These are phyloP conservation scores for Apogon talboti DNA, from an alignment of 2,797 vertebrate species.

Conservation along the genomic window DNA sequence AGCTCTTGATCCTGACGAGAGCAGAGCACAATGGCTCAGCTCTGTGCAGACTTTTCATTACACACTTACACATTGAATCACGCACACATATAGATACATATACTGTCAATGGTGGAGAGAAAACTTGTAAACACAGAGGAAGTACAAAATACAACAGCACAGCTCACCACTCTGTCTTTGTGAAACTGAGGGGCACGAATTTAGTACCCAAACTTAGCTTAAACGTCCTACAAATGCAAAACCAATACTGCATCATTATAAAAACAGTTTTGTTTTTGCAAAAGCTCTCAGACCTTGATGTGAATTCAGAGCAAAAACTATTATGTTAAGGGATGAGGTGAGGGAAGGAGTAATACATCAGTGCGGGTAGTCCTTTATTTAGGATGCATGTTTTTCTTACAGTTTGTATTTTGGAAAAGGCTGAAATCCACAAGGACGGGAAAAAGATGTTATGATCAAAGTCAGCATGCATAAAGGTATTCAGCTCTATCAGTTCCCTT, in stretches of 20 bases:
- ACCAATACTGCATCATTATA: conserved; percentile 15
- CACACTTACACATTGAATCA: background rate
- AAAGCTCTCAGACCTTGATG: conserved; percentile 32
- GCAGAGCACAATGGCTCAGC: conserved; percentile 39
- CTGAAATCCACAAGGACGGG: conserved; percentile 49
- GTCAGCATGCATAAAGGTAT: conserved; percentile 41
- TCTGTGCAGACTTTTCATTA: conserved; percentile 43
- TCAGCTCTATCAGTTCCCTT: conserved; percentile 41
- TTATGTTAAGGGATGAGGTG: conserved; percentile 42
- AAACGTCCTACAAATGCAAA: conserved; percentile 13
- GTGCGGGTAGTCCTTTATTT: conserved; percentile 50
- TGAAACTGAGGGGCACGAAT: background rate
- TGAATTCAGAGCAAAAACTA: conserved; percentile 20
- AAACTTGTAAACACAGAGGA: conserved; percentile 2
- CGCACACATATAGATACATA: background rate
- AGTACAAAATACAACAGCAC: background rate
- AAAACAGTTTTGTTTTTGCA: conserved; percentile 41
- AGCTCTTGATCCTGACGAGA: conserved; percentile 55
- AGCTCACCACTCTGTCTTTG: background rate
- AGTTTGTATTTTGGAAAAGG: conserved; percentile 41
- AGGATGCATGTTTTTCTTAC: conserved; percentile 44
- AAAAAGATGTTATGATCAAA: conserved; percentile 61
- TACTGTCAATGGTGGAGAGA: background rate
- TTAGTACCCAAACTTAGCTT: background rate
- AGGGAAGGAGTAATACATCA: conserved; percentile 47